Conservation (phyloP, 2,113 vertebrate genomes). For the Dermatemys mawii region DNA sequence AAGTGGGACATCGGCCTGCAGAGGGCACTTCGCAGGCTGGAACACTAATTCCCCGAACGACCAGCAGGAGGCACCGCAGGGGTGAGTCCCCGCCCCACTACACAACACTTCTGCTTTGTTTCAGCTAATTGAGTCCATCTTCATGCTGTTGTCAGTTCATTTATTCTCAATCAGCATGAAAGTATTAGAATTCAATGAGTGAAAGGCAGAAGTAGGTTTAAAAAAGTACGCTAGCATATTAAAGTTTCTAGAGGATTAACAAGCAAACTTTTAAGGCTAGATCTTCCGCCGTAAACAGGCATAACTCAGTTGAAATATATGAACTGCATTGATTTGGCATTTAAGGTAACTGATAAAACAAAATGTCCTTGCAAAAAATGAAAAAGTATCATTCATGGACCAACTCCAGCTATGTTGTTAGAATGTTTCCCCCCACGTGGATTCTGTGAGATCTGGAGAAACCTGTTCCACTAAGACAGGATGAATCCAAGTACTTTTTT, state of each 20-base stretch:
- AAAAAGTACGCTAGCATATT: not conserved
- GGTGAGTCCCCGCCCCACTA: too few relatives aligned
- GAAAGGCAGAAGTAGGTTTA: not conserved
- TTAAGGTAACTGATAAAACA: not conserved
- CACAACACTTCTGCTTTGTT: not conserved
- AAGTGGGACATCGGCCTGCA: too few relatives aligned
- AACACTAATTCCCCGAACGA: too few relatives aligned
- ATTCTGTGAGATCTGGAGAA: not conserved
- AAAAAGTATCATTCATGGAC: not conserved
- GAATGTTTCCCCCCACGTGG: not conserved
- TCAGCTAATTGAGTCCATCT: not conserved
- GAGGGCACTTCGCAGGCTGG: too few relatives aligned
- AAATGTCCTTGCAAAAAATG: not conserved
- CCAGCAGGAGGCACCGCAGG: too few relatives aligned
- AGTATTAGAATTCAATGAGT: not conserved
- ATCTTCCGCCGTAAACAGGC: not conserved
- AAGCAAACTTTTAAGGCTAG: not conserved
- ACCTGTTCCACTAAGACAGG: not conserved
- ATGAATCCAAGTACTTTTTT: not conserved
- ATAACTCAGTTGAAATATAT: not conserved
- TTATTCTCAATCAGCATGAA: not conserved
- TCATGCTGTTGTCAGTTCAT: not conserved
- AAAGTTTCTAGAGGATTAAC: not conserved
- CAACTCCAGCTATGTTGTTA: not conserved
- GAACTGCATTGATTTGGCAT: not conserved